These are phyloP conservation scores for Apodemus agrarius DNA, from an alignment of 2,797 vertebrate species.

Conservation along the genomic window DNA sequence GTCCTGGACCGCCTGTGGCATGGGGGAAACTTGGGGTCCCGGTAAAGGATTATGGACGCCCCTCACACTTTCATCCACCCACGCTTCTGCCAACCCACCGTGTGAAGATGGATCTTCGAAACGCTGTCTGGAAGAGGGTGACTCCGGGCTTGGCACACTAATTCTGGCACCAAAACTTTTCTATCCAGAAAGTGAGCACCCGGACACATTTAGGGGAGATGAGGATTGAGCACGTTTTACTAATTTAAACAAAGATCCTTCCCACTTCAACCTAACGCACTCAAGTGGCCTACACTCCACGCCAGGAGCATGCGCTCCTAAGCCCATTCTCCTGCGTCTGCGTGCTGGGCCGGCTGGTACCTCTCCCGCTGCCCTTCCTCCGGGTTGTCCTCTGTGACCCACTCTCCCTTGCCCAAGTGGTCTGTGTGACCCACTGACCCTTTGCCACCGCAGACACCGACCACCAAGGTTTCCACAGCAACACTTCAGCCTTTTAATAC, in stretches of 20 bases:
- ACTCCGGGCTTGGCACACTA: neutral
- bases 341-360: neutral
- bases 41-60: neutral
- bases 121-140: neutral
- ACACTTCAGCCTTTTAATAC: constrained; percentile 81
- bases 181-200: neutral
- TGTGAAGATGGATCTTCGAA: constrained; percentile 19
- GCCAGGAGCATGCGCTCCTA: neutral
- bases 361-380: neutral
- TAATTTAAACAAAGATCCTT: constrained; percentile 29
- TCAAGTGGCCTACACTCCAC: neutral
- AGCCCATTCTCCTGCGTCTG: neutral
- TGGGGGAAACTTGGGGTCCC: neutral
- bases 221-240: neutral
- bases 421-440: too few relatives aligned
- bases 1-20: neutral
- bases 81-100: neutral
- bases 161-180: neutral
- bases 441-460: neutral
- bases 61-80: neutral
- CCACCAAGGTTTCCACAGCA: constrained; percentile 70
- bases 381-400: neutral
- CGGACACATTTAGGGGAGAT: neutral
- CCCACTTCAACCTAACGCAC: neutral
- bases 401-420: neutral